Evolutionary conservation across 2,888 invertebrate genomes (phyloP), one percentile per base, ranked within the genome.

Genomic region (Anthoptus insignis): DNA sequence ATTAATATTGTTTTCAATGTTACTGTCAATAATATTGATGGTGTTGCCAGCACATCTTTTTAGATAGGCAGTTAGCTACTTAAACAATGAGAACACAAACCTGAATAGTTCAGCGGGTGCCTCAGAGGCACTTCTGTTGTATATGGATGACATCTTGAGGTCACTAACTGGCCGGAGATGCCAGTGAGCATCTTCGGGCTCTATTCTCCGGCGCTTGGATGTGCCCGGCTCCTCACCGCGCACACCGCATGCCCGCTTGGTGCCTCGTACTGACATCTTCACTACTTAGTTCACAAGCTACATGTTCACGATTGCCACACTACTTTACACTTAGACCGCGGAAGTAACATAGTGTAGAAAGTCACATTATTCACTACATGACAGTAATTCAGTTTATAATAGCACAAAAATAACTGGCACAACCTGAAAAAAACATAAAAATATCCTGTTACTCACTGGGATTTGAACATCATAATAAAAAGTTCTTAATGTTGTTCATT

Each of bases 71-170:
- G n/a, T n/a, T n/a, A n/a, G n/a, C n/a, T n/a, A n/a, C n/a, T n/a
- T n/a, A n/a, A n/a, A n/a, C n/a, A n/a, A n/a, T n/a, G n/a, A 67
- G 68, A 74, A 76, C 83, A 93, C 93, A 86, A 89, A 93, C 95
- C 95, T 95, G 93, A 96, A 96, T 76, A 96, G 94, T 94, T 97
- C 97, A 76, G 97, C 97, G 59, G 97, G 97, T 85, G 97, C 97
- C 90, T 97, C 97, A 58, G 96, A 95, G 77, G 95, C 95, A 91
- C 94, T 96, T 86, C 95, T 95, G 89, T 98, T 98, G 92, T 98
- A 98, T 87, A 98, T 98, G 88, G 97, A 96, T 79, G 97, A 96
- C 94, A 97, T 96, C 94, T 97, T 98, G 87, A 98, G 96, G 93
- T 98, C 98, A 86, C 96, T 96, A 81, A 96, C 95, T 79, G 97